Evolutionary conservation across 2,888 invertebrate genomes (phyloP).

Genomic region (Oligia fasciuncula): DNA sequence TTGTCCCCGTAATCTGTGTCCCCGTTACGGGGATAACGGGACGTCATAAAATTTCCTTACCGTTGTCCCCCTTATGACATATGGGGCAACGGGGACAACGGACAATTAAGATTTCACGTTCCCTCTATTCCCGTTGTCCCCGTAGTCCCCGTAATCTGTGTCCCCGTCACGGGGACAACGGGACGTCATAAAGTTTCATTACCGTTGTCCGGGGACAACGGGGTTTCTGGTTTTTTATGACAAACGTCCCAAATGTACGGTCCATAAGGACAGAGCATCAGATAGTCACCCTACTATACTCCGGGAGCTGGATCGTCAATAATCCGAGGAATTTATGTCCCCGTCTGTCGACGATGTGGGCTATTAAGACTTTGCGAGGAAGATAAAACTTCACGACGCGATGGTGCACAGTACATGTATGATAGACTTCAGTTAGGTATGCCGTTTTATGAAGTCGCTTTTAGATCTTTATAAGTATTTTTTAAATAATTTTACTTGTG

Average conservation of each 20-base stretch:
- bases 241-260: slow-evolving; percentile 11
- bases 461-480: not conserved
- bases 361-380: slow-evolving; percentile 44
- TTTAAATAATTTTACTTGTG: not conserved
- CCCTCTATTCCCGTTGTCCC: too few species aligned
- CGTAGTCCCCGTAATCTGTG: too few species aligned
- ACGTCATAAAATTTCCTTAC: too few species aligned
- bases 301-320: slow-evolving; percentile 58
- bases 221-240: slow-evolving; percentile 12
- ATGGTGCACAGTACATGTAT: not conserved
- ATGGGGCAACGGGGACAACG: too few species aligned
- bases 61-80: too few species aligned
- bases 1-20: too few species aligned
- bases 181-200: too few species aligned
- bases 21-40: too few species aligned
- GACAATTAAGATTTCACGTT: too few species aligned
- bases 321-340: slow-evolving; percentile 63
- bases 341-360: slow-evolving; percentile 42
- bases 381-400: slow-evolving; percentile 43
- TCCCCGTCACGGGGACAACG: too few species aligned
- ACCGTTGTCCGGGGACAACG: too few species aligned
- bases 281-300: slow-evolving; percentile 45
- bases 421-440: not conserved
- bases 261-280: slow-evolving; percentile 29
- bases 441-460: slow-evolving; percentile 15